Evolutionary conservation across 2,113 vertebrate species (phyloP).

Genomic region (Uropsilus gracilis): DNA sequence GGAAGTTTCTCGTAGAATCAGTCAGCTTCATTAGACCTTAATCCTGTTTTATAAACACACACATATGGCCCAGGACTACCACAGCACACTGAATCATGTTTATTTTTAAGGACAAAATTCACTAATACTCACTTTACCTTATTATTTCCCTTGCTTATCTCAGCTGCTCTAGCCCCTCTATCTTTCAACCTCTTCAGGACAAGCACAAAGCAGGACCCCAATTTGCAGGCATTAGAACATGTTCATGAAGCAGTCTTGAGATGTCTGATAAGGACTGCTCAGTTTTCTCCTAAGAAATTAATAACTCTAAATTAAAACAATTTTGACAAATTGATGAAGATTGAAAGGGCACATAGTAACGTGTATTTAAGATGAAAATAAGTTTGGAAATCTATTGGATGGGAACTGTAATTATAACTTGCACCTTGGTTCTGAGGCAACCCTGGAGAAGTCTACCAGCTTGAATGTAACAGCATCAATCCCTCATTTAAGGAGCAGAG

Average conservation of each 20-base stretch:
- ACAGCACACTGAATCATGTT: not conserved
- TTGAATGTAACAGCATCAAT: not conserved
- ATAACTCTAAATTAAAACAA: not conserved
- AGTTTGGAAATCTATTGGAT: not conserved
- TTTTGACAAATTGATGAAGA: not conserved
- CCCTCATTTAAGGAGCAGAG: not conserved
- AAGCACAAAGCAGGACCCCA: not conserved
- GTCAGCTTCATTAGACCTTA: not conserved
- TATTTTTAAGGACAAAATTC: not conserved
- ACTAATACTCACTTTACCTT: not conserved
- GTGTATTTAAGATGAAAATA: not conserved
- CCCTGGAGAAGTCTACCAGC: not conserved
- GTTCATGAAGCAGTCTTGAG: not conserved
- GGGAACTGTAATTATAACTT: not conserved
- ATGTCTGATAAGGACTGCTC: not conserved
- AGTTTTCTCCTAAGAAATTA: not conserved
- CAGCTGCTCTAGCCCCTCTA: not conserved
- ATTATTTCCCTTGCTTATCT: not conserved
- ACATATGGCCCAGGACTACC: not conserved
- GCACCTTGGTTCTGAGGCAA: not conserved
- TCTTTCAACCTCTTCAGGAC: not conserved
- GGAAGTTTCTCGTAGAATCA: not conserved
- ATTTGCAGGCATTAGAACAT: not conserved
- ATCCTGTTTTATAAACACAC: not conserved
- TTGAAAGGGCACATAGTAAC: not conserved